A percentile compares a stretch with the other conserved stretches of the same genome.
Evolutionary conservation across 2,797 vertebrate species (phyloP).

Genomic region (Limnodromus scolopaceus): DNA sequence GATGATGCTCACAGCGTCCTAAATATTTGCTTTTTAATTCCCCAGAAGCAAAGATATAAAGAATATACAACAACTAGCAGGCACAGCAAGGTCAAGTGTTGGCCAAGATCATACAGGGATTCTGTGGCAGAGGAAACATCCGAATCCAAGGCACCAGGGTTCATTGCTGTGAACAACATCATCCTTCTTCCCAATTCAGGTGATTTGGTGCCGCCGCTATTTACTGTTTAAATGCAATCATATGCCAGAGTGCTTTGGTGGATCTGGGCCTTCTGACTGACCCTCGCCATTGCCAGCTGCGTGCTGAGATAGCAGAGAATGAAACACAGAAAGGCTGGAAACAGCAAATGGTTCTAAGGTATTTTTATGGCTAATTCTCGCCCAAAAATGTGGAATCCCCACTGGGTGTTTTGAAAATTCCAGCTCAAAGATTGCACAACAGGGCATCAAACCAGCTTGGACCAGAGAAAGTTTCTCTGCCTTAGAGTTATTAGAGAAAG

Average conservation of each 20-base stretch:
- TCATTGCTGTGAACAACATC: background rate
- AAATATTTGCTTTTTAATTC: background rate
- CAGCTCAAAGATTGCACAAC: background rate
- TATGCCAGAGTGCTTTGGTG: background rate
- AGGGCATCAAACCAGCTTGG: background rate
- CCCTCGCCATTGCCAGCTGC: background rate
- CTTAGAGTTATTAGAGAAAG: background rate
- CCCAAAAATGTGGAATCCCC: background rate
- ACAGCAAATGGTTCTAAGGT: background rate
- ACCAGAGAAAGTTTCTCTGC: background rate
- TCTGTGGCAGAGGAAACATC: background rate
- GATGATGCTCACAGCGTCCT: background rate
- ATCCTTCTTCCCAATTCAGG: background rate
- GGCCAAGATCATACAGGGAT: background rate
- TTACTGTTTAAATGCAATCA: background rate
- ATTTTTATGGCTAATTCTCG: conserved; percentile 15
- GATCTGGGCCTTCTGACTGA: background rate
- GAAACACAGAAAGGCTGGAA: background rate
- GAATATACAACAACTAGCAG: background rate
- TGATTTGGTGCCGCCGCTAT: background rate
- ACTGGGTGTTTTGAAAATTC: conserved; percentile 16
- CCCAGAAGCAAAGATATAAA: background rate
- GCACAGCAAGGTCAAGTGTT: background rate
- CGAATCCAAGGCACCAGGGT: background rate
- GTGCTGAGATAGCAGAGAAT: background rate